These are phyloP conservation scores for Stramonita haemastoma DNA, from an alignment of 2,888 invertebrate genomes.

Conservation along the genomic window DNA sequence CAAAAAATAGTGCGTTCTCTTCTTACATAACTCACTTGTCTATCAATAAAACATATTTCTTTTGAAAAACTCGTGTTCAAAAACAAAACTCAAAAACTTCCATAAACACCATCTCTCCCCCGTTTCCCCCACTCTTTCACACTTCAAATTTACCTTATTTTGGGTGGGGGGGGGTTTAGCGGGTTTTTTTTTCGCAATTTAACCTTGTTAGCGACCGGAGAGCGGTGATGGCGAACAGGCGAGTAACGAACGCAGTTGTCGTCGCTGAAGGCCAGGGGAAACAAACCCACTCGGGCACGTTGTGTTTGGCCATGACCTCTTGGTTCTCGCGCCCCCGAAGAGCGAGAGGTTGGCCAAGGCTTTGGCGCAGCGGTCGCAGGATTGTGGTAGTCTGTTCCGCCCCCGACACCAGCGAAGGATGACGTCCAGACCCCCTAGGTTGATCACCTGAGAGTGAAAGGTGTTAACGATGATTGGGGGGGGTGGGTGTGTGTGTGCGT, in stretches of 20 bases:
- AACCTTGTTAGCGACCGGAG: slow-evolving; percentile 93
- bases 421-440: slow-evolving; percentile 93
- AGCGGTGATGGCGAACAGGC: slow-evolving; percentile 98
- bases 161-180: no score
- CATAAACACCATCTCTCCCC: no score
- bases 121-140: no score
- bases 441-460: slow-evolving; percentile 82
- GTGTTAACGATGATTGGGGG: neutral
- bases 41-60: no score
- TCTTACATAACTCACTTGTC: no score
- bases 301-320: slow-evolving; percentile 90
- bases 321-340: slow-evolving; percentile 98
- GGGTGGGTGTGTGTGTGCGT: neutral
- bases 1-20: no score
- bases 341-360: slow-evolving; percentile 97
- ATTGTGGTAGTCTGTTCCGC: slow-evolving; percentile 91
- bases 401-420: slow-evolving; percentile 93
- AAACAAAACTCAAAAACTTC: no score
- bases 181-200: neutral
- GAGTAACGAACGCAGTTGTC: slow-evolving; percentile 91
- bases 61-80: no score
- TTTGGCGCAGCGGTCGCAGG: slow-evolving; percentile 95
- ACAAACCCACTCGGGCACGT: slow-evolving; percentile 89
- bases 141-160: no score
- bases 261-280: slow-evolving; percentile 96